Evolutionary conservation across 30 jellyfish, hydroid and myxozoan species (phyloP).

Genomic region (Catostylus mosaicus): DNA sequence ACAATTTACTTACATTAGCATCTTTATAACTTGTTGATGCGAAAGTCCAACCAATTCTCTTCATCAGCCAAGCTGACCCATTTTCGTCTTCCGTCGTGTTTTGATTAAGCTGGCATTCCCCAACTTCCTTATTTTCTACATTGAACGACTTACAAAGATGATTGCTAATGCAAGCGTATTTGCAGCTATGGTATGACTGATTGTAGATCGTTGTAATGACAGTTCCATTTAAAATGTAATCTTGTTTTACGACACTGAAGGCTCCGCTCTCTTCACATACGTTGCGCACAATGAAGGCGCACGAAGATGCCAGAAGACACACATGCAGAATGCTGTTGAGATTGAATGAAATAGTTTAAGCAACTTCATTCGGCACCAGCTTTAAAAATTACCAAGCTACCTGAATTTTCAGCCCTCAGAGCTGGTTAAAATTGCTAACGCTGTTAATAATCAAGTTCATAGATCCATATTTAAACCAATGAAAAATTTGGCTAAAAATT

Average conservation of each 20-base stretch:
- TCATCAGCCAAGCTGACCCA: neutral
- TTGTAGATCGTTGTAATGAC: neutral
- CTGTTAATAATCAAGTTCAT: too few relatives aligned
- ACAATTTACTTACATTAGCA: neutral
- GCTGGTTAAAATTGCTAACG: too few relatives aligned
- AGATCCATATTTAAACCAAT: too few relatives aligned
- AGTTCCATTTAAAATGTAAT: neutral
- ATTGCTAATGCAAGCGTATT: neutral
- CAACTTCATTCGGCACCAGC: too few relatives aligned
- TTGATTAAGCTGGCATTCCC: conserved; percentile 21
- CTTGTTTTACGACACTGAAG: conserved; percentile 5
- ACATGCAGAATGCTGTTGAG: neutral
- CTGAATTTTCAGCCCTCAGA: too few relatives aligned
- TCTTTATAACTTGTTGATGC: conserved; percentile 19
- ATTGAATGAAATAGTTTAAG: too few relatives aligned
- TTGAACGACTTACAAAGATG: conserved; percentile 24
- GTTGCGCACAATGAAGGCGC: conserved; percentile 32
- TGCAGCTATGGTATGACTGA: neutral
- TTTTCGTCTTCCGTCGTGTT: neutral
- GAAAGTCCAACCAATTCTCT: conserved; percentile 10
- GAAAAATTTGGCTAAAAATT: too few relatives aligned
- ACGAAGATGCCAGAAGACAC: neutral
- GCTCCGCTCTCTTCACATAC: conserved; percentile 22
- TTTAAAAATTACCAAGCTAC: too few relatives aligned
- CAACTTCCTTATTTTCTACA: conserved; percentile 18